Evolutionary conservation across 2,888 invertebrate genomes (phyloP).

Genomic region (Marasmarcha lunaedactyla): DNA sequence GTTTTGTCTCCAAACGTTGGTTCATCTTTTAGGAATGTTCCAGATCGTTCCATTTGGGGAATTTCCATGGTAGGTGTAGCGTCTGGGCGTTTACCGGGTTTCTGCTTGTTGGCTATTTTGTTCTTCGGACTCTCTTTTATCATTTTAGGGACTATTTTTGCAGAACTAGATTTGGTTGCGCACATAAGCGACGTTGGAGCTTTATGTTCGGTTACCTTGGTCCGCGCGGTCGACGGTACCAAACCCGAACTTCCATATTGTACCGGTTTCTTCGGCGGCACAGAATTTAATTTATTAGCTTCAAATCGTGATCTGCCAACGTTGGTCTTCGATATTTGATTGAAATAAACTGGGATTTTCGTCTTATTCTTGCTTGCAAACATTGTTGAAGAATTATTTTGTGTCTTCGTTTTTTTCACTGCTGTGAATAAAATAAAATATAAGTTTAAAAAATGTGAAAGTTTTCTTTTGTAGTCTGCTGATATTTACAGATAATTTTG

Average conservation of each 20-base stretch:
- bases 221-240: conserved; percentile 3
- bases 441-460: too few species aligned
- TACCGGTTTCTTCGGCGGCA: not conserved
- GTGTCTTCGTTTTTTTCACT: conserved; percentile 20
- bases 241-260: conserved; percentile 1
- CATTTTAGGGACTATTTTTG: conserved; percentile 58
- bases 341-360: conserved; percentile 41
- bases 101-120: conserved; percentile 7
- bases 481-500: too few species aligned
- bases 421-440: conserved; percentile 24
- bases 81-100: not conserved
- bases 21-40: conserved; percentile 81
- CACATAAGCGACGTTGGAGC: conserved; percentile 53
- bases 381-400: conserved; percentile 12
- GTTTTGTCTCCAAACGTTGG: conserved; percentile 66
- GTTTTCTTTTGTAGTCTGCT: too few species aligned
- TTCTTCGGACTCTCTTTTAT: conserved; percentile 23
- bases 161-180: conserved; percentile 71
- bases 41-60: conserved; percentile 71
- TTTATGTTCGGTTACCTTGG: conserved; percentile 21
- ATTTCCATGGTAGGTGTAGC: conserved; percentile 17
- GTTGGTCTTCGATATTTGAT: conserved; percentile 20
- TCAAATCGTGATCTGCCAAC: not conserved
- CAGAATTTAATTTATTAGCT: too few species aligned
- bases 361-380: conserved; percentile 26